phyloP scores from a whole-genome alignment of 2,888 invertebrate genomes.

The Meiosimyza decipiens region DNA sequence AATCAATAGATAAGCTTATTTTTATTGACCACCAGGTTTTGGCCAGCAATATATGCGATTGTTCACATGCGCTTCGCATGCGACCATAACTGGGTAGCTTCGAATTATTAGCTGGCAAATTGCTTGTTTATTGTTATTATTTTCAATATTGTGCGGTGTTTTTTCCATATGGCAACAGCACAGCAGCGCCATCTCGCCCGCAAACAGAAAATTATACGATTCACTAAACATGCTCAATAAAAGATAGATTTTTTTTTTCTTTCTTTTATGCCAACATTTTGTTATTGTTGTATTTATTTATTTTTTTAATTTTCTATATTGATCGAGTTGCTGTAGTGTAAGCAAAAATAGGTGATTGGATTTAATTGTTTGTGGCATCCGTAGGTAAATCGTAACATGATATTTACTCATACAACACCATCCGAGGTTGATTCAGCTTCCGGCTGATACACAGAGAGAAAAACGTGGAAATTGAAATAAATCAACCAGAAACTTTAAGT shows the following conservation, averaged over 20 bases:
- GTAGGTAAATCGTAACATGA: background rate
- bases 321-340: background rate
- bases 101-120: conserved; percentile 11
- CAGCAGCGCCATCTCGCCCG: background rate
- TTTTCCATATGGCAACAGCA: too few species aligned
- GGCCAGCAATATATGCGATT: too few species aligned
- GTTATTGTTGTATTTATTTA: conserved; percentile 4
- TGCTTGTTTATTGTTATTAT: conserved; percentile 8
- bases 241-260: background rate
- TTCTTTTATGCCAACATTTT: background rate
- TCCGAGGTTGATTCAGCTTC: background rate
- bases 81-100: background rate
- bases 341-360: background rate
- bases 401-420: background rate
- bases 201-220: conserved; percentile 2
- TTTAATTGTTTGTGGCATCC: conserved; percentile 9
- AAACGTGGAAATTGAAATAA: too few species aligned
- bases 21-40: background rate
- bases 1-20: background rate
- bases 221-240: conserved; percentile 18
- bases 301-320: background rate
- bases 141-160: background rate
- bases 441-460: background rate
- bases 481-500: too few species aligned
- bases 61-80: too few species aligned